Conservation (phyloP, 2,113 vertebrate genomes). For the Mirza zaza region DNA sequence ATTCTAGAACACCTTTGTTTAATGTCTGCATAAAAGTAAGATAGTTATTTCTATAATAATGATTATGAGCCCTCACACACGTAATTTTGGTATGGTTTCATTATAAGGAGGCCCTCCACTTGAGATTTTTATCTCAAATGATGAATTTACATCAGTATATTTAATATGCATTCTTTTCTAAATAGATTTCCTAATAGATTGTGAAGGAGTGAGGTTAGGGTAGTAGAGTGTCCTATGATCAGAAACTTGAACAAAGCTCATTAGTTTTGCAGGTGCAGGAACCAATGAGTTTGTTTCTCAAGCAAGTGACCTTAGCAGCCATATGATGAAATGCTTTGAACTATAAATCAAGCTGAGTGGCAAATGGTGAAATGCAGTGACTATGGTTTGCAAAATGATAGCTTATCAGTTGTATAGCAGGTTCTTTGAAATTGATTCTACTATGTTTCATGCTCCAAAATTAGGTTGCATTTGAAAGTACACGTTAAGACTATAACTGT, state of each 20-base stretch:
- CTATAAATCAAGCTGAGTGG: not conserved
- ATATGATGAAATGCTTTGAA: not conserved
- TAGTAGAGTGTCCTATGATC: not conserved
- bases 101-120: not conserved
- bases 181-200: not conserved
- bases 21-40: not conserved
- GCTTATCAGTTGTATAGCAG: not conserved
- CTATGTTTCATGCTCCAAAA: not conserved
- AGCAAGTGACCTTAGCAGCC: not conserved
- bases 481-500: not conserved
- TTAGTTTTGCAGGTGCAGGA: not conserved
- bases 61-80: not conserved
- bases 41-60: not conserved
- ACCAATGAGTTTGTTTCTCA: not conserved
- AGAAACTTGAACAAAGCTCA: not conserved
- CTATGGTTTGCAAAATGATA: not conserved
- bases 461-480: not conserved
- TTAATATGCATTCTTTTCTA: not conserved
- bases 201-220: not conserved
- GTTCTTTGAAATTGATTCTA: not conserved
- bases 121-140: not conserved
- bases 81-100: not conserved
- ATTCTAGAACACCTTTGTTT: not conserved
- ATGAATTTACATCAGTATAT: not conserved
- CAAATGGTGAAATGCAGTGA: not conserved